These are phyloP conservation scores for Conus betulinus DNA, from an alignment of 1,140 invertebrate genomes.

Conservation along the genomic window DNA sequence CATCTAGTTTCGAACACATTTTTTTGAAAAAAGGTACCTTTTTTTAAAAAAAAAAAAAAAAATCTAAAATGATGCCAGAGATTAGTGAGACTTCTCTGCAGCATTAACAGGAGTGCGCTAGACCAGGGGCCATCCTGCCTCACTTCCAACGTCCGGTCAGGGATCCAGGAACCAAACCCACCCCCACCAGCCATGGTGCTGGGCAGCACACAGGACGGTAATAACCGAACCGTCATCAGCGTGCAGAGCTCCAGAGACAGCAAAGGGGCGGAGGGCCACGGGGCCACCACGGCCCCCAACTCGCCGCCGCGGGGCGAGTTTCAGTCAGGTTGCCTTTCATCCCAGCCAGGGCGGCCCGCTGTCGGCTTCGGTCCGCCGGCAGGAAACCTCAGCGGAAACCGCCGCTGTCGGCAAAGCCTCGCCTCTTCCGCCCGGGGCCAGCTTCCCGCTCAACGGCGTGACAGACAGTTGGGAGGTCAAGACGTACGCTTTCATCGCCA, in stretches of 20 bases:
- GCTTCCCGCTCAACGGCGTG: neutral
- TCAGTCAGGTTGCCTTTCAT: neutral
- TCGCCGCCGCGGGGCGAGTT: no score
- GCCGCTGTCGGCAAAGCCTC: neutral
- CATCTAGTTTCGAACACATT: no score
- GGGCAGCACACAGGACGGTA: neutral
- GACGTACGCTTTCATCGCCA: neutral
- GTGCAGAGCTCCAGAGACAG: neutral
- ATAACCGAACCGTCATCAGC: slow-evolving; percentile 2
- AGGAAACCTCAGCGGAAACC: slow-evolving; percentile 12
- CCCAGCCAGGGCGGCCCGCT: neutral
- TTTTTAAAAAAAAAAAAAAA: no score
- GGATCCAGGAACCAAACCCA: neutral
- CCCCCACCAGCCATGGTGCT: neutral
- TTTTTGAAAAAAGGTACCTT: no score
- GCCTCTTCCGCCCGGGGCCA: neutral
- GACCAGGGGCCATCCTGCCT: no score
- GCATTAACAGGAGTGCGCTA: no score
- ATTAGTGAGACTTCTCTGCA: no score
- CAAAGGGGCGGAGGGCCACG: neutral
- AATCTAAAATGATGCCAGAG: no score
- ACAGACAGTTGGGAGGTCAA: neutral
- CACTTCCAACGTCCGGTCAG: no score
- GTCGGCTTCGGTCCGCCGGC: neutral
- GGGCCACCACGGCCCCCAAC: neutral